Evolutionary conservation across 2,888 invertebrate genomes (phyloP).

Genomic region (Archaeoteleia sp.): DNA sequence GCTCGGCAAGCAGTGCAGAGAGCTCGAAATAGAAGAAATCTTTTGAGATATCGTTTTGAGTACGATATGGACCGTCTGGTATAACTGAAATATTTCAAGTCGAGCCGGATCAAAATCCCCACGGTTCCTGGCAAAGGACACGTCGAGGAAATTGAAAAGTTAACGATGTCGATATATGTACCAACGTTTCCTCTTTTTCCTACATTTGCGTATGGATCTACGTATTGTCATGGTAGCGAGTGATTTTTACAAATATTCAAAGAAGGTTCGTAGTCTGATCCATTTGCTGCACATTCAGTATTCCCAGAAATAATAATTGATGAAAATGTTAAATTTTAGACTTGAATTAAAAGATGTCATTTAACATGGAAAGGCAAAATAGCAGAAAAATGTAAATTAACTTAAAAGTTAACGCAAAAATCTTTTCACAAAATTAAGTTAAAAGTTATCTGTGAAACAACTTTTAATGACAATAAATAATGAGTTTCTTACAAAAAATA

Average conservation of each 20-base stretch:
- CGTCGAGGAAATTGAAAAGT: slow-evolving; percentile 19
- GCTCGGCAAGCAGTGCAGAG: neutral
- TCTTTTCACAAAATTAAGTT: slow-evolving; percentile 1
- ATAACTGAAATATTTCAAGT: slow-evolving; percentile 13
- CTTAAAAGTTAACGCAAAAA: neutral
- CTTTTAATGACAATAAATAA: too few relatives aligned
- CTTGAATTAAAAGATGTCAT: too few relatives aligned
- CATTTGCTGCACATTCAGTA: too few relatives aligned
- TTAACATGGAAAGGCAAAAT: too few relatives aligned
- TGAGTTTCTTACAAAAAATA: neutral
- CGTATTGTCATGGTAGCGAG: neutral
- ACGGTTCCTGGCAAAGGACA: slow-evolving; percentile 12
- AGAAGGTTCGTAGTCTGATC: too few relatives aligned
- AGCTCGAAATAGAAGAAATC: slow-evolving; percentile 2
- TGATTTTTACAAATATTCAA: neutral
- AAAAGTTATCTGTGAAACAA: neutral
- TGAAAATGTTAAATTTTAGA: too few relatives aligned
- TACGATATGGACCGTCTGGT: slow-evolving; percentile 1
- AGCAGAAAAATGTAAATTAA: too few relatives aligned
- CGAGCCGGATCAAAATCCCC: slow-evolving; percentile 8
- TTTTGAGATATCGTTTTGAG: slow-evolving; percentile 2
- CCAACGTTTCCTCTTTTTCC: neutral
- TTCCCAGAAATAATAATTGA: too few relatives aligned
- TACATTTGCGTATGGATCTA: neutral
- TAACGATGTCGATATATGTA: slow-evolving; percentile 13